A percentile compares a stretch with the other conserved stretches of the same genome.
phyloP scores from a whole-genome alignment of 2,797 vertebrate genomes.

The Pseudocheirus occidentalis region DNA sequence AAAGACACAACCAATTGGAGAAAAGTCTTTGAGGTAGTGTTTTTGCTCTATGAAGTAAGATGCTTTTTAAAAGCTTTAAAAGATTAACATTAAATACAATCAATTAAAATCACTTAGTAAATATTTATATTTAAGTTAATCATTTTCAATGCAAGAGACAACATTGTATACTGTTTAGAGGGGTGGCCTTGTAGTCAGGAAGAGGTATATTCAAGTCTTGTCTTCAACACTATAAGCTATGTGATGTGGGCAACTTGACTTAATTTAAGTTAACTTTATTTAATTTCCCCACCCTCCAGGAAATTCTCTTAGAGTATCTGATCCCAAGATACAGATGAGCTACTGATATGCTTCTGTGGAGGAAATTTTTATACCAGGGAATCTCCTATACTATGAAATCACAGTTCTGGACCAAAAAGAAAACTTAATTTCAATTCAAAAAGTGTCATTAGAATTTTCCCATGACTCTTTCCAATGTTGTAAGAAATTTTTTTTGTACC shows the following conservation, averaged over 20 bases:
- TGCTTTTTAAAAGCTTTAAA: not conserved
- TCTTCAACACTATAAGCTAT: too few species aligned
- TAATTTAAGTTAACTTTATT: too few species aligned
- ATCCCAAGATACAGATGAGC: not conserved
- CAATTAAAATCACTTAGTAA: not conserved
- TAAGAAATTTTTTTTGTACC: not conserved
- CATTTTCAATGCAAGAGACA: not conserved
- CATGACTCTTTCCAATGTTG: not conserved
- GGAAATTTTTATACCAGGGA: not conserved
- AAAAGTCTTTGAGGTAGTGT: not conserved
- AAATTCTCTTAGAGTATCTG: not conserved
- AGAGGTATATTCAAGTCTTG: not conserved
- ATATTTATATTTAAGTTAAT: not conserved
- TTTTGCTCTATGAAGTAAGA: not conserved
- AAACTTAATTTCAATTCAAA: not conserved
- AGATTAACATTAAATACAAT: not conserved
- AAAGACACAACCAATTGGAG: slow-evolving; percentile 9
- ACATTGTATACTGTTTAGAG: not conserved
- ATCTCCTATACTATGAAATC: not conserved
- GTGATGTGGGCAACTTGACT: not conserved
- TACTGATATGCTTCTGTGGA: not conserved
- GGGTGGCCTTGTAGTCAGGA: not conserved
- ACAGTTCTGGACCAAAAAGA: not conserved
- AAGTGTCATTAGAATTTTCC: not conserved
- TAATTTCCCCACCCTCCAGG: not conserved